Evolutionary conservation across 2,113 vertebrate species (phyloP).

Genomic region (Carassius gibelio): DNA sequence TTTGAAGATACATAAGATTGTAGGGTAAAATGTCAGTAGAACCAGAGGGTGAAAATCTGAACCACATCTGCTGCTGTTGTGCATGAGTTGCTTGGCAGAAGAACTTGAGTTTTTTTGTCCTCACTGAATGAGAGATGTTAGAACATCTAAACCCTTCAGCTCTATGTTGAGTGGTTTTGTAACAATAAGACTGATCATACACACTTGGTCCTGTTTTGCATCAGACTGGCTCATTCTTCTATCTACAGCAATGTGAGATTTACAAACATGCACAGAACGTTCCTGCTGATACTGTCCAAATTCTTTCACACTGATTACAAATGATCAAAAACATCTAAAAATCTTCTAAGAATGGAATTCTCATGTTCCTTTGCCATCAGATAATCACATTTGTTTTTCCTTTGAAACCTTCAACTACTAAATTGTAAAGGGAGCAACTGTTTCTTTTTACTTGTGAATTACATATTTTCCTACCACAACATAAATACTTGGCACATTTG

Average conservation of each 20-base stretch:
- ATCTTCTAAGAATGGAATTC: background rate
- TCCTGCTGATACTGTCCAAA: background rate
- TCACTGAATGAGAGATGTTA: slow-evolving; percentile 7
- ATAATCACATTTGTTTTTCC: background rate
- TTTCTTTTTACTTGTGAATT: background rate
- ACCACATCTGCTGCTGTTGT: slow-evolving; percentile 14
- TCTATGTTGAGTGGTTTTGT: background rate
- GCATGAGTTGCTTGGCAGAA: slow-evolving; percentile 16
- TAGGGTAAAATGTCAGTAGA: slow-evolving; percentile 4
- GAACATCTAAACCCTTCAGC: background rate
- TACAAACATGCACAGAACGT: background rate
- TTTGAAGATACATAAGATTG: slow-evolving; percentile 21
- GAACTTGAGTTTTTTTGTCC: background rate
- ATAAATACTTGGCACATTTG: background rate
- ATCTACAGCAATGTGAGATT: background rate
- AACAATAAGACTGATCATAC: background rate
- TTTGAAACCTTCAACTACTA: background rate
- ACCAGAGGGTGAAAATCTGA: slow-evolving; percentile 16
- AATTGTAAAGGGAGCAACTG: background rate
- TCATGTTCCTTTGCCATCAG: background rate
- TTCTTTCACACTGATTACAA: background rate
- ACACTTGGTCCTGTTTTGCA: background rate
- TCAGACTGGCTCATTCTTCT: background rate
- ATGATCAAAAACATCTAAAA: background rate
- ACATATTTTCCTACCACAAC: background rate